Evolutionary conservation across 1,140 invertebrate species (phyloP).

Genomic region (Drosophila nannoptera): DNA sequence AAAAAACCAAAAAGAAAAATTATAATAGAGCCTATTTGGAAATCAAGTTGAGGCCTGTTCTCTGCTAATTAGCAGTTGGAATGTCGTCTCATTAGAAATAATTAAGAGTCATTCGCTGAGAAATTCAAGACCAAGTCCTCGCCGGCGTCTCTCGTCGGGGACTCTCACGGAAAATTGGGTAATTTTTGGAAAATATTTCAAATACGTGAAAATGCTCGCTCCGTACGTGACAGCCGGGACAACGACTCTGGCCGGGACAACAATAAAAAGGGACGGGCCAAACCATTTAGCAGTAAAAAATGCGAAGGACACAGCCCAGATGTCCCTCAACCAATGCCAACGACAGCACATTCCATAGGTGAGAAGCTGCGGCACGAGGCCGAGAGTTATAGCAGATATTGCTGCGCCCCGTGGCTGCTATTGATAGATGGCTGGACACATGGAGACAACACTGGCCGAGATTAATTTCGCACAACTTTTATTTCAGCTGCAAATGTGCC

Average conservation of each 20-base stretch:
- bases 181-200: slow-evolving; percentile 77
- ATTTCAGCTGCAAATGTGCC: no score
- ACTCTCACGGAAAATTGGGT: slow-evolving; percentile 64
- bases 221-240: slow-evolving; percentile 60
- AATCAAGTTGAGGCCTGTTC: slow-evolving; percentile 34
- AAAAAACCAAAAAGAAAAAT: slow-evolving; percentile 47
- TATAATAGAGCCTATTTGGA: slow-evolving; percentile 59
- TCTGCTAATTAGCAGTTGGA: background rate
- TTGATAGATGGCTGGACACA: background rate
- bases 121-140: no score
- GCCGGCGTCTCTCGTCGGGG: slow-evolving; percentile 22
- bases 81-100: no score
- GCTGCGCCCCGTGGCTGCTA: slow-evolving; percentile 9
- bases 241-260: slow-evolving; percentile 27
- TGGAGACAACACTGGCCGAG: no score
- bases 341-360: slow-evolving; percentile 7
- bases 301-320: background rate
- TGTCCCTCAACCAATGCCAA: slow-evolving; percentile 5
- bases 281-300: slow-evolving; percentile 68
- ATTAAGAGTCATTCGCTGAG: no score
- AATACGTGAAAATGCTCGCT: slow-evolving; percentile 70
- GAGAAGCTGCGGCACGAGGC: background rate
- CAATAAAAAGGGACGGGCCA: slow-evolving; percentile 44
- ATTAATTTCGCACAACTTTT: no score
- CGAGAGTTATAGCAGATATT: slow-evolving; percentile 6